Evolutionary conservation across 2,888 invertebrate species (phyloP).

Genomic region (Agonopterix subpropinquella): DNA sequence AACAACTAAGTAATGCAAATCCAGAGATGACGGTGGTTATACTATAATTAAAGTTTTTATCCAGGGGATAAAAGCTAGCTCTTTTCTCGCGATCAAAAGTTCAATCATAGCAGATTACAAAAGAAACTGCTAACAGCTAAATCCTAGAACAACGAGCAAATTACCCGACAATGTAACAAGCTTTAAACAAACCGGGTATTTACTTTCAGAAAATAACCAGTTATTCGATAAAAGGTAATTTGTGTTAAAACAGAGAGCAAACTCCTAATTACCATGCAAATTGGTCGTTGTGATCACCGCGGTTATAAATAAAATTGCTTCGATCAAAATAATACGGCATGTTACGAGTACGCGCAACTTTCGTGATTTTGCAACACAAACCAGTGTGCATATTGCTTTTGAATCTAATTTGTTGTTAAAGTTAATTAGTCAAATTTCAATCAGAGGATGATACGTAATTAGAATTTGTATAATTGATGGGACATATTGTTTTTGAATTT

Average conservation of each 20-base stretch:
- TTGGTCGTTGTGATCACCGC: constrained; percentile 58
- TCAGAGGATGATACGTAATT: too few species aligned
- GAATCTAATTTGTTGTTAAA: background rate
- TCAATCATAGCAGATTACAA: too few species aligned
- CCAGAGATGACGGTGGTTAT: background rate
- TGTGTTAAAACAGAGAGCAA: constrained; percentile 57
- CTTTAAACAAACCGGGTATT: constrained; percentile 8
- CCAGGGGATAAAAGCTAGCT: too few species aligned
- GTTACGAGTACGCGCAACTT: background rate
- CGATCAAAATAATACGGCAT: constrained; percentile 16
- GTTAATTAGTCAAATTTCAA: too few species aligned
- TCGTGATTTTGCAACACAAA: background rate
- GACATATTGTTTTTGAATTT: too few species aligned
- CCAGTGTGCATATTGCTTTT: background rate
- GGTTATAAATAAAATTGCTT: constrained; percentile 44
- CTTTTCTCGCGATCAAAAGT: too few species aligned
- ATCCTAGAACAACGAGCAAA: too few species aligned
- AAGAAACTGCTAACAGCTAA: too few species aligned
- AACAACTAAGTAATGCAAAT: background rate
- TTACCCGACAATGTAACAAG: background rate
- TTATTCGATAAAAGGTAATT: constrained; percentile 54
- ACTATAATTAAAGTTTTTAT: background rate
- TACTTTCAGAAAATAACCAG: constrained; percentile 30
- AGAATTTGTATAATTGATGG: too few species aligned
- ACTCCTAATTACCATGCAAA: constrained; percentile 69